A percentile compares a stretch with the other conserved stretches of the same genome.
Conservation (phyloP, 2,888 invertebrate species). For the Romanomermis culicivorax region DNA sequence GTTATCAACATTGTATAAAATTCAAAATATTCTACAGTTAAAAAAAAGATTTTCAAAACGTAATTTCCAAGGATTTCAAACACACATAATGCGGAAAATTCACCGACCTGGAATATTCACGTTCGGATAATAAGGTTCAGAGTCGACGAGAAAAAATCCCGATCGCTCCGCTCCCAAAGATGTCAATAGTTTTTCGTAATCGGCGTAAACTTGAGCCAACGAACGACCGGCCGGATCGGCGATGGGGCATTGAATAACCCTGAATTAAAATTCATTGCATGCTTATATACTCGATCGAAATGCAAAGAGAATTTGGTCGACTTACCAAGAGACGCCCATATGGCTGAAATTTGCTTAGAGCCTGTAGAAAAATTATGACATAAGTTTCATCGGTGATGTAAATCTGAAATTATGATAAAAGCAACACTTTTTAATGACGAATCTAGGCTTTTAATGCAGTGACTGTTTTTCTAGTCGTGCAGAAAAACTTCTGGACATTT, state of each 20-base stretch:
- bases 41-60: too few species aligned
- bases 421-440: too few species aligned
- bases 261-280: neutral
- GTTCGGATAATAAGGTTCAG: conserved; percentile 1
- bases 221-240: neutral
- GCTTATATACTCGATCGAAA: neutral
- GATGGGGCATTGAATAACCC: neutral
- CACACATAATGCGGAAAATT: too few species aligned
- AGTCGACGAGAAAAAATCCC: neutral
- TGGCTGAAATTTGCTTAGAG: neutral
- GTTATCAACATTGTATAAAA: too few species aligned
- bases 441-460: too few species aligned
- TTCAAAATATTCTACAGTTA: too few species aligned
- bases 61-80: too few species aligned
- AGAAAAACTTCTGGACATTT: too few species aligned
- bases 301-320: too few species aligned
- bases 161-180: neutral
- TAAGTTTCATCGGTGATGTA: too few species aligned
- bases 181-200: neutral
- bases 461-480: too few species aligned
- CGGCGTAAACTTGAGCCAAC: neutral
- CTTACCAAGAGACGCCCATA: conserved; percentile 2
- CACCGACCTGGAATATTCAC: neutral
- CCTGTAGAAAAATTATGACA: neutral
- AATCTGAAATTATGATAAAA: too few species aligned